Evolutionary conservation across 1,140 invertebrate species (phyloP), one percentile per base, ranked within the genome.

Genomic region (Phocides pigmalion): DNA sequence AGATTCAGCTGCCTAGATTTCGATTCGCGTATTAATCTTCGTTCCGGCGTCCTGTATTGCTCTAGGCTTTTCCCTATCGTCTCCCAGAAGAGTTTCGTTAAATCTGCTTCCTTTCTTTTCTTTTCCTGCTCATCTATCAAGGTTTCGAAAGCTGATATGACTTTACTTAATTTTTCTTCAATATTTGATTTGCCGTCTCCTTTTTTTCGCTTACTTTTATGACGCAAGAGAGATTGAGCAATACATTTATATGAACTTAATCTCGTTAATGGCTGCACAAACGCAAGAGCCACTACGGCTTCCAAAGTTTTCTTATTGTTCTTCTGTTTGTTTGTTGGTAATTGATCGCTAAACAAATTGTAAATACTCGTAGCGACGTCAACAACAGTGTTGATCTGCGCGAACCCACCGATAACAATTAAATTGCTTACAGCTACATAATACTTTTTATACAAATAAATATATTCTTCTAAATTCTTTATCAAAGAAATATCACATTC

Each of bases 11-110:
- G 94, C 68, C 95, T 92, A 11, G 93, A 91, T 65, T 94, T 94
- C 1, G 96, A 97, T 74, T 97, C 97, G 61, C 95, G 92, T 28
- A 98, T 93, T 15, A 98, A 84, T 41, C 97, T 93, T 63, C 97
- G 93, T 39, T 95, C 88, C 16, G 96, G 94, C 6, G 92, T 93
- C 73, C 93, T 93, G 54, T 96, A 92, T 46, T 93, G 88, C 59
- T 97, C 96, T 22, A 95, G 85, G 8, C 93, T 78, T 84, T 95
- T 95, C 0, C 94, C 94, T 32, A 94, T 90, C 59, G 89, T 94
- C 74, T 96, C 94, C 96, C 96, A 97, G 93, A 97, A 97, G 19
- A 91, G 71, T 79, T 94, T 94, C 0, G 96, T 97, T 14, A 82
- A 72, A 63, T 96, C 95, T 0, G 96, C 96, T 77, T 95, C 93